These are phyloP conservation scores for Nesometra sesokonis DNA, from an alignment of 35 echinoderm and acorn worm species.

Conservation along the genomic window DNA sequence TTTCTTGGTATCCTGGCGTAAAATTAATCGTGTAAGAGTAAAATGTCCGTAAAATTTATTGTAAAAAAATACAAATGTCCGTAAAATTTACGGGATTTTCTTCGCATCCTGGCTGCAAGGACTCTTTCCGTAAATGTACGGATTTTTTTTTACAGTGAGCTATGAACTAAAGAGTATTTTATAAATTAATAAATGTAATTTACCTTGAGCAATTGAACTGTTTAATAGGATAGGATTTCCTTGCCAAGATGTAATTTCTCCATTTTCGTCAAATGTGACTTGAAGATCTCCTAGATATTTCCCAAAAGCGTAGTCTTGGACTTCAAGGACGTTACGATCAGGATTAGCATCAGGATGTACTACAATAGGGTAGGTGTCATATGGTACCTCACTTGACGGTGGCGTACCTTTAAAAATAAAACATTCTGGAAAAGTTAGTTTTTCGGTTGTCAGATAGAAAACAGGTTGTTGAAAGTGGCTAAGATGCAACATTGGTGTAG, in stretches of 20 bases:
- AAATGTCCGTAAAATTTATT: too few relatives aligned
- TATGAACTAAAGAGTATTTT: not conserved
- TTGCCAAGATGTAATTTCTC: conserved; percentile 25
- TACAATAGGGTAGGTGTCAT: conserved; percentile 46
- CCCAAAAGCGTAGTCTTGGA: conserved; percentile 78
- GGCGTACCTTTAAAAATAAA: conserved; percentile 27
- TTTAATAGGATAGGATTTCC: conserved; percentile 84
- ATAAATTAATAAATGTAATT: not conserved
- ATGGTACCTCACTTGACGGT: conserved; percentile 46
- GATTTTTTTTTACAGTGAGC: too few relatives aligned
- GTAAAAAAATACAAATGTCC: too few relatives aligned
- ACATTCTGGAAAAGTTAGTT: too few relatives aligned
- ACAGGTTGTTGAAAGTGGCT: too few relatives aligned
- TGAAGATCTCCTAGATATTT: conserved; percentile 79
- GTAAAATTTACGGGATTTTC: too few relatives aligned
- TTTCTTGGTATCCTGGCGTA: too few relatives aligned
- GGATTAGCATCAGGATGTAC: conserved; percentile 28
- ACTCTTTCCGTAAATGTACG: too few relatives aligned
- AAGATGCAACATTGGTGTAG: too few relatives aligned
- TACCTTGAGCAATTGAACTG: conserved; percentile 51
- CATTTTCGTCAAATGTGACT: conserved; percentile 66
- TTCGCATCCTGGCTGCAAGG: too few relatives aligned
- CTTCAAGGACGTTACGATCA: conserved; percentile 33
- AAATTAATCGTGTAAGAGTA: too few relatives aligned
- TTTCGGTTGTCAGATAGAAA: too few relatives aligned